phyloP scores from a whole-genome alignment of 1,140 invertebrate genomes.

The Gonatopus flavifemur region DNA sequence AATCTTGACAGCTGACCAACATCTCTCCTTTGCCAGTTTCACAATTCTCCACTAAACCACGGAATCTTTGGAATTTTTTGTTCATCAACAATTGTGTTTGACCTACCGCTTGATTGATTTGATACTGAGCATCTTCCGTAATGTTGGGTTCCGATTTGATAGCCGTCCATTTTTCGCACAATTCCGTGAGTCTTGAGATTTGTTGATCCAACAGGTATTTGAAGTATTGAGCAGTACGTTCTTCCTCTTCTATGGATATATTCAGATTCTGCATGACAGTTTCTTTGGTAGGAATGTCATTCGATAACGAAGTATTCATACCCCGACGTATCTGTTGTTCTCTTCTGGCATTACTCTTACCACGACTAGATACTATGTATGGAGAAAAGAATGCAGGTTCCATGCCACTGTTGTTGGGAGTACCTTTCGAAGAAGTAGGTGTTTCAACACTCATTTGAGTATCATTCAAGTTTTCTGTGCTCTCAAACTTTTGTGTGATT shows the following conservation, averaged over 20 bases:
- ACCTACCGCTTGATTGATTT: conserved; percentile 69
- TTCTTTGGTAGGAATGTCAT: conserved; percentile 47
- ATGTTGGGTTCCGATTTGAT: conserved; percentile 31
- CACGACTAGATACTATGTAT: conserved; percentile 43
- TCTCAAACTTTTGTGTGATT: neutral
- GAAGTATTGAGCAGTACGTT: conserved; percentile 61
- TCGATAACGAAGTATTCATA: conserved; percentile 22
- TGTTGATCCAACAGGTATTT: conserved; percentile 57
- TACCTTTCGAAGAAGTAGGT: neutral
- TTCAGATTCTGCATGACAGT: conserved; percentile 46
- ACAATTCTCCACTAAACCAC: conserved; percentile 65
- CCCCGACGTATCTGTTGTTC: conserved; percentile 51
- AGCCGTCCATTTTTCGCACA: conserved; percentile 56
- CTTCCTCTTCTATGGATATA: conserved; percentile 49
- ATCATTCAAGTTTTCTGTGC: neutral
- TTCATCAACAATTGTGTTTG: conserved; percentile 68
- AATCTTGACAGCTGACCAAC: conserved; percentile 64
- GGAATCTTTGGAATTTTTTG: conserved; percentile 72
- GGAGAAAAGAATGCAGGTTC: conserved; percentile 40
- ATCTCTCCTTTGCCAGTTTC: conserved; percentile 63
- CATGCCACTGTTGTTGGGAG: too few species aligned
- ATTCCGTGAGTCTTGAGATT: conserved; percentile 48
- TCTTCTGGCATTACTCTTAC: conserved; percentile 55
- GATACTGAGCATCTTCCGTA: conserved; percentile 57
- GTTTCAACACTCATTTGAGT: too few species aligned